These are phyloP conservation scores for Tokudaia muenninki DNA, from an alignment of 2,797 vertebrate genomes.

Conservation along the genomic window DNA sequence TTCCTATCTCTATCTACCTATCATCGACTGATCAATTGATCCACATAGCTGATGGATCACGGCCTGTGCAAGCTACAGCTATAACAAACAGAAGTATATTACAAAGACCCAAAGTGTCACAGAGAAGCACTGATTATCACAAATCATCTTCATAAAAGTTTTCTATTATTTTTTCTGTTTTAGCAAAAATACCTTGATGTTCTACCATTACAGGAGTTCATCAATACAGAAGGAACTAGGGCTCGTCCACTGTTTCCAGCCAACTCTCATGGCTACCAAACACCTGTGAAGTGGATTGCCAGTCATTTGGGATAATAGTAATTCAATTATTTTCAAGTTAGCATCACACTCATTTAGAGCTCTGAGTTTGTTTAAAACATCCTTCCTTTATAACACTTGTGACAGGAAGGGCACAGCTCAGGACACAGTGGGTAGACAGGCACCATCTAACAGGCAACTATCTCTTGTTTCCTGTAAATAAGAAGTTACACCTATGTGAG, in stretches of 20 bases:
- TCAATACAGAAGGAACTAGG: neutral
- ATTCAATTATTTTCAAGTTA: neutral
- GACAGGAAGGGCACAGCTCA: neutral
- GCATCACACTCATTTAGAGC: neutral
- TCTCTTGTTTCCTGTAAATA: constrained; percentile 36
- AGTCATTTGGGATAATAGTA: neutral
- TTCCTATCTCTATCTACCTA: neutral
- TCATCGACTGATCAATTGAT: neutral
- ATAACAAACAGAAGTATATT: neutral
- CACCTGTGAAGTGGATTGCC: neutral
- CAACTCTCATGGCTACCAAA: neutral
- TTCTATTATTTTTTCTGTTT: neutral
- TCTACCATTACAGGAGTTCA: neutral
- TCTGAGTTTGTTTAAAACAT: neutral
- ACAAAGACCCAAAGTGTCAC: neutral
- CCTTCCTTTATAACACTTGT: neutral
- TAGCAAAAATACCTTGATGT: neutral
- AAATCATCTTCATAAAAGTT: neutral
- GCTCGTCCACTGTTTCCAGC: neutral
- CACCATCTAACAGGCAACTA: neutral
- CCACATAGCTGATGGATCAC: neutral
- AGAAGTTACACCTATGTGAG: neutral
- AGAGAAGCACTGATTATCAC: neutral
- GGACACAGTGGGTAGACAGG: neutral
- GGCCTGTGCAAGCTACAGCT: neutral